These are phyloP conservation scores for Micromesistius poutassou DNA, from an alignment of 2,797 vertebrate species.

Conservation along the genomic window DNA sequence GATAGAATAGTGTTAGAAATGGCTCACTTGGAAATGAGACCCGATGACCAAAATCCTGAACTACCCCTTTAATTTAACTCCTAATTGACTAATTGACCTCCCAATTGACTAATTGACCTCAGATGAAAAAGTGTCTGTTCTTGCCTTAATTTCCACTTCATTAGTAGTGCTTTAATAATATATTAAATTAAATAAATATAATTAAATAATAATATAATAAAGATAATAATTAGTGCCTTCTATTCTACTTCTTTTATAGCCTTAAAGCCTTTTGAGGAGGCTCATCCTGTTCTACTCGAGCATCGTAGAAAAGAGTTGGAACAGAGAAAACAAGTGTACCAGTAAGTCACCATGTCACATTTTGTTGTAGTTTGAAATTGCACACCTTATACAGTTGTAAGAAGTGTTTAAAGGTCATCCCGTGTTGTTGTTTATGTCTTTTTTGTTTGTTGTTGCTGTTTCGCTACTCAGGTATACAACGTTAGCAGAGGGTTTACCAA, in stretches of 20 bases:
- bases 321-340: constrained; percentile 30
- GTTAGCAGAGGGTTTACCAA: neutral
- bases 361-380: neutral
- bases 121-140: neutral
- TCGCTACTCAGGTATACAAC: neutral
- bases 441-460: neutral
- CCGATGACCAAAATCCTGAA: too few relatives aligned
- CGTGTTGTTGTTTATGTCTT: neutral
- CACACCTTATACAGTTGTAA: neutral
- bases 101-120: too few relatives aligned
- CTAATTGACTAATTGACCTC: too few relatives aligned
- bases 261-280: constrained; percentile 36
- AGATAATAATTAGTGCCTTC: neutral
- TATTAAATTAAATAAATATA: neutral
- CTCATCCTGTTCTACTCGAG: constrained; percentile 5
- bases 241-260: constrained; percentile 32
- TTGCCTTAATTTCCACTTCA: neutral
- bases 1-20: too few relatives aligned
- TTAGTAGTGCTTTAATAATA: neutral
- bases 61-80: too few relatives aligned
- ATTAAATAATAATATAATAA: neutral
- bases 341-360: constrained; percentile 40
- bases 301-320: constrained; percentile 21
- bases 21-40: too few relatives aligned
- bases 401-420: neutral